phyloP scores from a whole-genome alignment of 2,113 vertebrate species.

The Pithys albifrons region DNA sequence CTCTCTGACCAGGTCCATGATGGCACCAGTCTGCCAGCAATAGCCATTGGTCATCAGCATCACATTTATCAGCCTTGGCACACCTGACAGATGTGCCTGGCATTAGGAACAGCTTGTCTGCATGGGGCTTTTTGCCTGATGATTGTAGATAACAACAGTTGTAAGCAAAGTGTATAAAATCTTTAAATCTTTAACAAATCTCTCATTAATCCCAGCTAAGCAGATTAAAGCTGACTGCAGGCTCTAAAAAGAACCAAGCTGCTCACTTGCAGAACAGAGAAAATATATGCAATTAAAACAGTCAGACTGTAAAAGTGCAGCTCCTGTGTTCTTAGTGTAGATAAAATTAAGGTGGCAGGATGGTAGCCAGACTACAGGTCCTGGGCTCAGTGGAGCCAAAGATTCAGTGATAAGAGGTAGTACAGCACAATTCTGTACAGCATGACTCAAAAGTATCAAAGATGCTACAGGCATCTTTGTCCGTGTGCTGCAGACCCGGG shows the following conservation, averaged over 20 bases:
- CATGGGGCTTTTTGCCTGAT: not conserved
- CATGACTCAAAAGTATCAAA: not conserved
- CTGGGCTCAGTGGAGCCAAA: not conserved
- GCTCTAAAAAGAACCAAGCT: conserved; percentile 33
- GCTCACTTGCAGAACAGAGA: conserved; percentile 12
- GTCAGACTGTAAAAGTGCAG: not conserved
- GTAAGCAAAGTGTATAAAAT: conserved; percentile 36
- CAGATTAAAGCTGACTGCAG: conserved; percentile 47
- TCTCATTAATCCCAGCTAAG: conserved; percentile 60
- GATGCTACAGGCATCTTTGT: not conserved
- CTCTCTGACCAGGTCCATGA: not conserved
- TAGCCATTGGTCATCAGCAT: not conserved
- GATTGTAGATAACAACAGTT: conserved; percentile 21
- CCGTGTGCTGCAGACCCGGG: not conserved
- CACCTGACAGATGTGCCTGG: not conserved
- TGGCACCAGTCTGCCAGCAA: not conserved
- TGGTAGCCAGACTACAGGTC: not conserved
- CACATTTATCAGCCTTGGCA: not conserved
- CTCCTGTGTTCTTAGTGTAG: not conserved
- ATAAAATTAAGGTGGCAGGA: not conserved
- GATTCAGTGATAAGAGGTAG: not conserved
- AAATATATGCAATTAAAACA: not conserved
- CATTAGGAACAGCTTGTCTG: not conserved
- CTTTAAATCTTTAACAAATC: conserved; percentile 63
- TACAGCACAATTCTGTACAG: not conserved